Base-by-base conservation (phyloP, 1,140 invertebrate species). In the Diorhabda carinulata region DNA sequence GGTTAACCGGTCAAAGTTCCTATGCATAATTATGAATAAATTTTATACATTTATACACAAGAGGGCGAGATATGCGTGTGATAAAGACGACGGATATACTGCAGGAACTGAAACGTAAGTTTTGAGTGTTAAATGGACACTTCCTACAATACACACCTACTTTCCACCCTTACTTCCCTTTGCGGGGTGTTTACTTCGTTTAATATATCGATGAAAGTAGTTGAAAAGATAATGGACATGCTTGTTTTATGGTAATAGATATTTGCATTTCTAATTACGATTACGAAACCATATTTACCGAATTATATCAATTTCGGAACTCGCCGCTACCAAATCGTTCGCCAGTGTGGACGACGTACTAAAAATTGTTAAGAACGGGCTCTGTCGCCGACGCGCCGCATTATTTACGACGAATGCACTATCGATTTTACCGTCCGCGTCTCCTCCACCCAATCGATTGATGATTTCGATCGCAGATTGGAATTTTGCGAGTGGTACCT, bases 131-230 rank as follows among this genome's bases (percentile, higher is more conserved):
- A 52, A 52, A 52, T n/a, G 47, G 47, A 52, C n/a, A 52, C 47
- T 52, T 52, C 47, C 47, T 52, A 52, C 47, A 52, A 52, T 52
- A 52, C 47, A 52, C 47, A 52, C 47, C 47, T 52, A 52, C 47
- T n/a, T 52, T 52, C 47, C 6, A 52, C 47, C 47, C 47, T 52
- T 8, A 52, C 47, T 52, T 52, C 47, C 47, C 47, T n/a, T 52
- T n/a, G 2, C 2, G 4, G 47, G 6, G 47, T 52, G 6, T 8
- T 8, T 8, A 52, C 47, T 52, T 52, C 47, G 47, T 52, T 52
- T 52, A 52, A 52, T 25, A n/a, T 52, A 4, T 52, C 47, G 47
- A 52, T 52, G 47, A 6, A n/a, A 8, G n/a, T 52, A 8, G 47
- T 52, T 52, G 47, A 52, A 52, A 52, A 52, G 47, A 52, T 52